phyloP scores from a whole-genome alignment of 2,113 vertebrate genomes.

The Larimichthys polyactis region DNA sequence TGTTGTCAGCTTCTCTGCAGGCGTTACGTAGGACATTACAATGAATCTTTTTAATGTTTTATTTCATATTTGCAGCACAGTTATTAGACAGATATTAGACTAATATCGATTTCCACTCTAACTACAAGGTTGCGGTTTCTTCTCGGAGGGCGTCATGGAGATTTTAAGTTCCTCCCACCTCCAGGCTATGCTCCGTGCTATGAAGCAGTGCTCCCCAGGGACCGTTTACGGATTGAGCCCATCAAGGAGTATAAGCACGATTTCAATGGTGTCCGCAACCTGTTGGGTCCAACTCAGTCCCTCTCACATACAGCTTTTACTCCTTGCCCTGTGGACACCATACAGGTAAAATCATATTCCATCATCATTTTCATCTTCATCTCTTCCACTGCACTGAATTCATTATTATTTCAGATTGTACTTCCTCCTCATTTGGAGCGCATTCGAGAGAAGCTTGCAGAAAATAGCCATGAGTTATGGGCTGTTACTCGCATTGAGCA shows the following conservation, averaged over 20 bases:
- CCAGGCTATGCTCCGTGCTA: conserved; percentile 92
- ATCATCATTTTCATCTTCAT: not conserved
- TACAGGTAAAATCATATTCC: conserved; percentile 85
- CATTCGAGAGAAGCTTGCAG: conserved; percentile 95
- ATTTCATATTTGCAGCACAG: not conserved
- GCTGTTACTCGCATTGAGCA: conserved; percentile 97
- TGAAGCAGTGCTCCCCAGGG: conserved; percentile 91
- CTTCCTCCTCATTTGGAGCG: conserved; percentile 95
- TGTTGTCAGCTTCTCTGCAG: conserved; percentile 92
- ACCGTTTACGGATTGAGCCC: conserved; percentile 89
- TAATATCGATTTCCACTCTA: not conserved
- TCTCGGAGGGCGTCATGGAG: conserved; percentile 92
- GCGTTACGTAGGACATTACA: conserved; percentile 85
- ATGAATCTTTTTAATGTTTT: not conserved
- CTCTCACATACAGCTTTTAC: conserved; percentile 92
- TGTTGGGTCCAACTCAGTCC: conserved; percentile 91
- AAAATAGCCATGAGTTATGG: conserved; percentile 98
- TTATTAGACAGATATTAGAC: not conserved
- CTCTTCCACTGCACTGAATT: not conserved
- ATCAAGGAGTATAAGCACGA: conserved; percentile 95
- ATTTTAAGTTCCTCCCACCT: conserved; percentile 94
- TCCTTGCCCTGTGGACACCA: conserved; percentile 92
- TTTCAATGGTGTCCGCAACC: conserved; percentile 85
- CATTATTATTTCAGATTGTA: conserved; percentile 87
- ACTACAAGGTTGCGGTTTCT: conserved; percentile 88